Percentiles rank a stretch among this genome's conserved stretches.
Evolutionary conservation across 2,113 vertebrate genomes (phyloP).

Genomic region (Hiodon tergisus): DNA sequence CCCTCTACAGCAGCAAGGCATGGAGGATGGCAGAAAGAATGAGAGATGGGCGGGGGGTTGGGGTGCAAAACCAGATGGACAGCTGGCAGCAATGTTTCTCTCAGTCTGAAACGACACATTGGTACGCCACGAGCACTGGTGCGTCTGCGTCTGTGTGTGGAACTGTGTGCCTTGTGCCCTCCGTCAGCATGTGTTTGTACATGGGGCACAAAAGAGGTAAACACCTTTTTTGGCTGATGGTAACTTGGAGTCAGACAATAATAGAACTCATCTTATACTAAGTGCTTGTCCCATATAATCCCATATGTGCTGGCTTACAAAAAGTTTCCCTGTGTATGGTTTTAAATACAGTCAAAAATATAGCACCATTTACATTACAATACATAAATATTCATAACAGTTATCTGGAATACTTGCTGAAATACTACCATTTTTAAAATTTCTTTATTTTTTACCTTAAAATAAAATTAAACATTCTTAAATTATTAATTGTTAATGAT

Average conservation of each 20-base stretch:
- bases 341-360: too few relatives aligned
- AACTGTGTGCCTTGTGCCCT: background rate
- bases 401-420: too few relatives aligned
- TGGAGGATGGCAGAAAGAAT: background rate
- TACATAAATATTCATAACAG: too few relatives aligned
- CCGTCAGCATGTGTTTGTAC: background rate
- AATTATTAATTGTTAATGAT: too few relatives aligned
- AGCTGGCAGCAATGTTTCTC: background rate
- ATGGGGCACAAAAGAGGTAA: background rate
- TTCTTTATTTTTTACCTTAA: too few relatives aligned
- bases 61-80: background rate
- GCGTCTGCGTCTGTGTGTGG: background rate
- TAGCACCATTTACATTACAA: too few relatives aligned
- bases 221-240: background rate
- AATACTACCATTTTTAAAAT: too few relatives aligned
- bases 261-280: background rate
- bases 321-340: too few relatives aligned
- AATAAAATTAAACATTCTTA: too few relatives aligned
- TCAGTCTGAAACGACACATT: background rate
- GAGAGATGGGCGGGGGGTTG: background rate
- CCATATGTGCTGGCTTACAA: too few relatives aligned
- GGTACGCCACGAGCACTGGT: background rate
- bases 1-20: background rate
- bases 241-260: background rate
- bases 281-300: too few relatives aligned